Base-by-base conservation (phyloP, 2,888 invertebrate genomes). In the Blastobasis adustella region DNA sequence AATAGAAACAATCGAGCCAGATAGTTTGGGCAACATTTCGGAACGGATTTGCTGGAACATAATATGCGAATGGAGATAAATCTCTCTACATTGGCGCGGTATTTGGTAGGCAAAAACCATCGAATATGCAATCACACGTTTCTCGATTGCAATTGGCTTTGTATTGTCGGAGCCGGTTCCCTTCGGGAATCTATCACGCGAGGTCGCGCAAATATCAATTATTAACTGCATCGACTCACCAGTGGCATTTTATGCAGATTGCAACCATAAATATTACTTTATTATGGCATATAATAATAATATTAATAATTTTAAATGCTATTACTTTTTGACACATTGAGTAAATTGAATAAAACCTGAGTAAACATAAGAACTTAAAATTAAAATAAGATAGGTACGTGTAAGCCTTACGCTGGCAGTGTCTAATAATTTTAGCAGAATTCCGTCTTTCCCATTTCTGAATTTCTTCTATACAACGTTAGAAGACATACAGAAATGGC, bases 171-270 rank as follows among this genome's bases (percentile, higher is more conserved):
- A 76, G 74, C 65, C 7, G 63, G 71, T 73, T 73, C 71, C 69
- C 67, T 69, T 62, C 59, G 77, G 71, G 80, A 75, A 76, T 73
- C 71, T 66, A 80, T 76, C 80, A 80, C 79, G 81, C 81, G 64
- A 84, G 79, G 76, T 60, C 72, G 66, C 54, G 53, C 63, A 64
- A 68, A 73, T 64, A 66, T 71, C 67, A 77, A 76, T 77, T 73
- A 79, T 67, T 71, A 63, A 6, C 49, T 54, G 23, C 49, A 51
- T 54, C 49, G 54, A 61, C 67, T 66, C 66, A 69, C 65, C 58
- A 54, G 52, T 52, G 57, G 63, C 61, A 63, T 73, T 74, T 74
- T 75, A 76, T 76, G 73, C 69, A 75, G 68, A 71, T 71, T 68
- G 61, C 58, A 62, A 49, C 41, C 55, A 51, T 60, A 61, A 62